phyloP scores from a whole-genome alignment of 1,140 invertebrate genomes.

The Drosophila sulfurigaster region DNA sequence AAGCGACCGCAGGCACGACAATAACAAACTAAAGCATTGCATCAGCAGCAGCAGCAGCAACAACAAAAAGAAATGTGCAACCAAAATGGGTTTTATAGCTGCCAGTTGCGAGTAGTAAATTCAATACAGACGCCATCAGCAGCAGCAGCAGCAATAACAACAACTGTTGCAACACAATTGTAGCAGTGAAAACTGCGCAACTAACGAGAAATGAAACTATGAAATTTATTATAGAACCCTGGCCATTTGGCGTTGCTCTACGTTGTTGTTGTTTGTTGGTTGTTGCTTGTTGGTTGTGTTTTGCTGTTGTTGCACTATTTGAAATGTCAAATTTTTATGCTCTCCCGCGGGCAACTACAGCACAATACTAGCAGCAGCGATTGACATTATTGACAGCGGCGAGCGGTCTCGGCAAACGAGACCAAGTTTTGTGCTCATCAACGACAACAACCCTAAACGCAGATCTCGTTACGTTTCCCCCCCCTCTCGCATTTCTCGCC shows the following conservation, averaged over 20 bases:
- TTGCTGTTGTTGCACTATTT: slow-evolving; percentile 49
- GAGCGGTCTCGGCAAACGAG: slow-evolving; percentile 5
- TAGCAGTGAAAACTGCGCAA: slow-evolving; percentile 15
- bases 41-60: slow-evolving; percentile 30
- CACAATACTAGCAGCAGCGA: slow-evolving; percentile 46
- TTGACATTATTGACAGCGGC: slow-evolving; percentile 74
- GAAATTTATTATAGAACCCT: slow-evolving; percentile 68
- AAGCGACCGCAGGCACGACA: slow-evolving; percentile 16
- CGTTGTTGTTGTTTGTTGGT: slow-evolving; percentile 3
- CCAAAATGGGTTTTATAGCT: slow-evolving; percentile 61
- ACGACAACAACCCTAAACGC: slow-evolving; percentile 26
- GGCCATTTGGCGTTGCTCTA: slow-evolving; percentile 50
- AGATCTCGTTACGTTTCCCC: background rate
- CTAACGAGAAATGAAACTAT: slow-evolving; percentile 49
- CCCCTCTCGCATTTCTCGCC: background rate
- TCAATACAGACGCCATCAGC: slow-evolving; percentile 43
- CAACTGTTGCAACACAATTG: slow-evolving; percentile 9
- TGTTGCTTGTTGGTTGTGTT: slow-evolving; percentile 1
- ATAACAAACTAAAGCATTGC: slow-evolving; percentile 35
- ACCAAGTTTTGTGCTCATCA: slow-evolving; percentile 43
- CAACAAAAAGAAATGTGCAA: slow-evolving; percentile 40
- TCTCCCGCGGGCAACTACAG: slow-evolving; percentile 20
- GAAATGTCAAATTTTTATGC: slow-evolving; percentile 72
- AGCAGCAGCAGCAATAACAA: slow-evolving; percentile 18
- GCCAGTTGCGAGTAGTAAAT: slow-evolving; percentile 61